A percentile compares a stretch with the other conserved stretches of the same genome.
These are phyloP conservation scores for Polymixis lichenea DNA, from an alignment of 2,888 invertebrate genomes.

Conservation along the genomic window DNA sequence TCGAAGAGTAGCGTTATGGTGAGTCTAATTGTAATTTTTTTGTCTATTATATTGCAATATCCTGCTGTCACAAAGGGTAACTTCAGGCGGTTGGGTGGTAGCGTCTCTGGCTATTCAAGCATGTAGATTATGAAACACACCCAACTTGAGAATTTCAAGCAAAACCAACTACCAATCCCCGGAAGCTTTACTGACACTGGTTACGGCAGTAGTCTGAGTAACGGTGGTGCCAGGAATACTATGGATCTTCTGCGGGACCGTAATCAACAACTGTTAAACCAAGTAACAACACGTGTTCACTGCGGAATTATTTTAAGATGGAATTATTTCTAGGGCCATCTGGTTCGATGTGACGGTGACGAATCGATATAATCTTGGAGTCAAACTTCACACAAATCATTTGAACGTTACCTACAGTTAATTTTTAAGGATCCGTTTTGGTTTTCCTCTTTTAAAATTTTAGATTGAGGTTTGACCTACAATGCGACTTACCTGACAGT, in stretches of 20 bases:
- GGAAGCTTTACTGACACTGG: background rate
- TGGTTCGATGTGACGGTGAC: background rate
- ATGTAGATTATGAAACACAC: background rate
- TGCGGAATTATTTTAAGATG: background rate
- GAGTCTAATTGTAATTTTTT: slow-evolving; percentile 50
- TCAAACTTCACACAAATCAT: background rate
- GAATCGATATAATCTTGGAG: background rate
- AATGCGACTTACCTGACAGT: background rate
- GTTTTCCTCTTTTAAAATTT: background rate
- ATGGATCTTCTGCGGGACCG: background rate
- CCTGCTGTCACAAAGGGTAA: background rate
- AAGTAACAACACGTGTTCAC: background rate
- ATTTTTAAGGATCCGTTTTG: background rate
- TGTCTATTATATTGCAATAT: background rate
- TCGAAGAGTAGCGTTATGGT: slow-evolving; percentile 72
- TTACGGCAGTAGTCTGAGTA: background rate
- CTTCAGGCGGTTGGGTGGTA: background rate
- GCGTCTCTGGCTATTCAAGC: background rate
- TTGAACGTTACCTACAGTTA: background rate
- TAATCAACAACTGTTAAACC: background rate
- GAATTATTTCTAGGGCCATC: background rate
- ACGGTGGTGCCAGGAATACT: background rate
- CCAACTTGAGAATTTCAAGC: background rate
- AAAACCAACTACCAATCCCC: background rate
- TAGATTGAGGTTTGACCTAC: background rate